A percentile compares a stretch with the other conserved stretches of the same genome.
Evolutionary conservation across 2,797 vertebrate species (phyloP).

Genomic region (Poecile montanus): DNA sequence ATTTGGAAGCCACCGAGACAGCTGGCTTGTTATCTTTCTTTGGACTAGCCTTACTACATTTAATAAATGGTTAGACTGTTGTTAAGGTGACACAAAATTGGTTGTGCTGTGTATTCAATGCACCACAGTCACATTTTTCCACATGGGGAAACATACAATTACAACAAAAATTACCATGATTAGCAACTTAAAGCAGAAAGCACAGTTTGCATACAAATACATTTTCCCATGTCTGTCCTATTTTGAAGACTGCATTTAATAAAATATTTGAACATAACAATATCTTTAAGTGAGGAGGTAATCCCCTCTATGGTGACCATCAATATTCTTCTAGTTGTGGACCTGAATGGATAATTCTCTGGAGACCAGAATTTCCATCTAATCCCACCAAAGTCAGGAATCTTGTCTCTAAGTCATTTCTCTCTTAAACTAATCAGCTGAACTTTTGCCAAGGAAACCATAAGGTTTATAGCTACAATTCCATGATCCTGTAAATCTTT

Average conservation of each 20-base stretch:
- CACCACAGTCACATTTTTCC: background rate
- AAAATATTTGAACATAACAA: background rate
- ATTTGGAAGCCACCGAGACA: conserved; percentile 36
- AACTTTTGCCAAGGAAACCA: conserved; percentile 28
- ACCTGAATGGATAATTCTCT: background rate
- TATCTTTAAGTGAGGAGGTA: background rate
- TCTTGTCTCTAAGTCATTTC: background rate
- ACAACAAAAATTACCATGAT: conserved; percentile 21
- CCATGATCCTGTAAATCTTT: background rate
- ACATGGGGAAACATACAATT: conserved; percentile 33
- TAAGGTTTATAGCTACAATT: conserved; percentile 17
- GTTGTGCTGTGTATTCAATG: background rate
- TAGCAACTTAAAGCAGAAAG: background rate
- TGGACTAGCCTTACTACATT: conserved; percentile 20
- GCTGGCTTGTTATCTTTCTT: conserved; percentile 33
- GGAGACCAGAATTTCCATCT: background rate
- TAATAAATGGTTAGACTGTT: conserved; percentile 43
- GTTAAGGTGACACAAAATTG: conserved; percentile 1
- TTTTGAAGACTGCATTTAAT: background rate
- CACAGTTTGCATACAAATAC: background rate
- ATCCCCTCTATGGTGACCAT: background rate
- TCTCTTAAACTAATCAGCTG: background rate
- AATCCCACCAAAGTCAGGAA: background rate
- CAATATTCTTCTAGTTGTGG: background rate
- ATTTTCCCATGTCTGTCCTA: background rate